Evolutionary conservation across 1,140 invertebrate genomes (phyloP).

Genomic region (Penaeus indicus): DNA sequence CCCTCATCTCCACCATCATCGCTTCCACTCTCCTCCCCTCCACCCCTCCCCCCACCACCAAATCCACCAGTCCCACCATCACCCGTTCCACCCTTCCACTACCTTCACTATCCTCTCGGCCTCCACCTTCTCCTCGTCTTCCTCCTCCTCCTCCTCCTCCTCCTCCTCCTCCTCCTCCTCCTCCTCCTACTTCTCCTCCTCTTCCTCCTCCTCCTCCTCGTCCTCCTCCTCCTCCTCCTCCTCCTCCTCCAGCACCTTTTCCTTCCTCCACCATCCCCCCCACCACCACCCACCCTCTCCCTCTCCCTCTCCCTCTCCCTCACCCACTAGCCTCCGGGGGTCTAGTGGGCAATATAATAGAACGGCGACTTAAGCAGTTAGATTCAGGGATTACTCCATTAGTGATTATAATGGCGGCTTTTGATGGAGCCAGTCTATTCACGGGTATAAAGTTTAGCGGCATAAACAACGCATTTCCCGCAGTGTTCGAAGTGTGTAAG

Average conservation of each 20-base stretch:
- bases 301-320: no score
- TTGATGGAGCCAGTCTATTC: constrained; percentile 28
- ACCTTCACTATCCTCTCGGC: no score
- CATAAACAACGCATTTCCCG: constrained; percentile 35
- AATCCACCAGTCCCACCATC: no score
- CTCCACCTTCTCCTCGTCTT: no score
- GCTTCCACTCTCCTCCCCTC: not conserved
- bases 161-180: not conserved
- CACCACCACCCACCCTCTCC: no score
- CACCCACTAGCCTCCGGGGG: no score
- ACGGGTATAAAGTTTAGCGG: constrained; percentile 28
- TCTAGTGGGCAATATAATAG: not conserved
- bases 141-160: no score
- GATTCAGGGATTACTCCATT: constrained; percentile 29
- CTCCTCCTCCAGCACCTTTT: not conserved
- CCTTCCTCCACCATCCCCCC: not conserved
- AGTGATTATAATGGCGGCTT: constrained; percentile 34
- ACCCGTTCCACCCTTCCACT: no score
- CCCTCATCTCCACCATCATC: not conserved
- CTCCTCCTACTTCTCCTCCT: not conserved
- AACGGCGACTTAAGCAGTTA: constrained; percentile 21
- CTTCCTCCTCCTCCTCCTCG: not conserved
- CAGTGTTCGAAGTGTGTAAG: constrained; percentile 33
- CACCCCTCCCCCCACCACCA: not conserved
- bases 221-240: not conserved